Evolutionary conservation across 1,140 invertebrate species (phyloP).

Genomic region (Parapsyche elsis): DNA sequence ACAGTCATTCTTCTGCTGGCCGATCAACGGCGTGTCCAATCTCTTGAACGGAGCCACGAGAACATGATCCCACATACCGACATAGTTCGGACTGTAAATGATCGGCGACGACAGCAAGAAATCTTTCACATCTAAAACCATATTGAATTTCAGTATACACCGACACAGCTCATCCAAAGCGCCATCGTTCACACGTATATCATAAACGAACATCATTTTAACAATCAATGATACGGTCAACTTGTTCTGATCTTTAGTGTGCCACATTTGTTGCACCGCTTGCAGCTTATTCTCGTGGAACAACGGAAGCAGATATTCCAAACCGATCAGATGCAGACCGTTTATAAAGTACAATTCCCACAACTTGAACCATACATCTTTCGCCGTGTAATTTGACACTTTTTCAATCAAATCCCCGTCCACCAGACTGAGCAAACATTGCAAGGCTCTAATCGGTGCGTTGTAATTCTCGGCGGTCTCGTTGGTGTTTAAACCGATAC

Average conservation of each 20-base stretch:
- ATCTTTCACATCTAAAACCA: constrained; percentile 63
- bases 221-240: constrained; percentile 62
- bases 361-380: constrained; percentile 61
- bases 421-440: constrained; percentile 65
- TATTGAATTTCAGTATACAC: constrained; percentile 59
- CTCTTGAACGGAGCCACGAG: constrained; percentile 64
- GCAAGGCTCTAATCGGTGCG: constrained; percentile 64
- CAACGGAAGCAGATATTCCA: constrained; percentile 64
- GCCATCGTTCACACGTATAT: constrained; percentile 54
- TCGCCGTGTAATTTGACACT: constrained; percentile 62
- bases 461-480: constrained; percentile 64
- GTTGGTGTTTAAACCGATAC: constrained; percentile 65
- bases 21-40: constrained; percentile 64
- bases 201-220: constrained; percentile 61
- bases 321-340: constrained; percentile 63
- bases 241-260: constrained; percentile 59
- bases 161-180: constrained; percentile 60
- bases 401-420: constrained; percentile 64
- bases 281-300: constrained; percentile 63
- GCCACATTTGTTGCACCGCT: constrained; percentile 62
- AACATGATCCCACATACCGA: constrained; percentile 63
- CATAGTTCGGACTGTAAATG: constrained; percentile 60
- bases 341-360: constrained; percentile 63
- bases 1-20: constrained; percentile 63
- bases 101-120: constrained; percentile 60